phyloP scores from a whole-genome alignment of 2,888 invertebrate genomes.

The Acleris holmiana region DNA sequence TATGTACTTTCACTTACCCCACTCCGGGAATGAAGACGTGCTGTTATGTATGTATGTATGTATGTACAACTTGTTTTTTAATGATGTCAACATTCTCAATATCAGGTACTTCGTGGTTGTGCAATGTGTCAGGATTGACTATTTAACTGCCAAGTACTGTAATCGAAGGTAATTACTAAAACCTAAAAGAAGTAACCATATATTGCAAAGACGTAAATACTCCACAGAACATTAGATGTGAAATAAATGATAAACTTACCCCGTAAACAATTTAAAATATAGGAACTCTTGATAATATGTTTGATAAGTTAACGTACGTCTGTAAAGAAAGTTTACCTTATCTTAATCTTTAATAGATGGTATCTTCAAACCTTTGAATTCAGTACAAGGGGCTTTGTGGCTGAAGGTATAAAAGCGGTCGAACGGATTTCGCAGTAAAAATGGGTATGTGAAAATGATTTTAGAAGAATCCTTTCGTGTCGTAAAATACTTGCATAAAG shows the following conservation, averaged over 20 bases:
- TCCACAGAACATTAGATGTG: neutral
- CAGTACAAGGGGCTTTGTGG: slow-evolving; percentile 19
- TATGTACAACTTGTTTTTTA: too few species aligned
- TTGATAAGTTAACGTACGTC: slow-evolving; percentile 2
- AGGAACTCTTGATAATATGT: neutral
- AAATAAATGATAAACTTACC: neutral
- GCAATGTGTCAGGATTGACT: too few species aligned
- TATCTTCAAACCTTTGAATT: slow-evolving; percentile 30
- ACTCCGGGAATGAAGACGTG: too few species aligned
- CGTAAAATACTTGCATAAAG: too few species aligned
- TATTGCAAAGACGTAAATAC: neutral
- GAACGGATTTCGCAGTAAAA: slow-evolving; percentile 6
- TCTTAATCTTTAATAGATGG: slow-evolving; percentile 32
- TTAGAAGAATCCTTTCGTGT: neutral
- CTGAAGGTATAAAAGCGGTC: slow-evolving; percentile 13
- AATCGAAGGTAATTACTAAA: too few species aligned
- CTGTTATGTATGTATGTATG: too few species aligned
- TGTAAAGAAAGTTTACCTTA: slow-evolving; percentile 13
- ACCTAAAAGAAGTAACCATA: too few species aligned
- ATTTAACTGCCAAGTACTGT: too few species aligned
- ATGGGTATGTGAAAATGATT: neutral
- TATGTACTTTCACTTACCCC: too few species aligned
- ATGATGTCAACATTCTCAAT: too few species aligned
- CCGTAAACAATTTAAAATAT: slow-evolving; percentile 4
- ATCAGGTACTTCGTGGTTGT: too few species aligned